A percentile compares a stretch with the other conserved stretches of the same genome.
Conservation (phyloP, 2,113 vertebrate genomes). For the Oenanthe melanoleuca region DNA sequence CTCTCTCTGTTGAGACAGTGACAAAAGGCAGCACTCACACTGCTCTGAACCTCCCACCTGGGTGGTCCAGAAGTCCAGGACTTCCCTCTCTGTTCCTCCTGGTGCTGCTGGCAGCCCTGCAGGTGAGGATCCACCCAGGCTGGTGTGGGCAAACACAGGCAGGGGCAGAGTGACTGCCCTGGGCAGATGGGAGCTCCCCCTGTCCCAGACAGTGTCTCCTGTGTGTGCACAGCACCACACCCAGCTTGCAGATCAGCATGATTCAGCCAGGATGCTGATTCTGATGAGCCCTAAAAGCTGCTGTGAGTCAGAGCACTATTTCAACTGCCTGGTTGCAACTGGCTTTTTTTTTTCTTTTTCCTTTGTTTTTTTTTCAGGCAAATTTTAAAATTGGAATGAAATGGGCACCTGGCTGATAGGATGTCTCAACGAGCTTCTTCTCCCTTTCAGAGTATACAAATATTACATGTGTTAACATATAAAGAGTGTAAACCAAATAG, state of each 20-base stretch:
- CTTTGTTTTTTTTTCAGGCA: too few species aligned
- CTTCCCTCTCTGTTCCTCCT: not conserved
- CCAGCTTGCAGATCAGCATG: not conserved
- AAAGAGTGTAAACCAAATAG: not conserved
- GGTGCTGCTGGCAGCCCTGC: too few species aligned
- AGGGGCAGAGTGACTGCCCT: rapidly evolving
- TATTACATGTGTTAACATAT: not conserved
- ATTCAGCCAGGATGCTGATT: not conserved
- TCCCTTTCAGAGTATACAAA: not conserved
- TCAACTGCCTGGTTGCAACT: not conserved
- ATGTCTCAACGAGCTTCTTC: not conserved
- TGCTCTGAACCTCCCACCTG: not conserved
- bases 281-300: not conserved
- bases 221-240: not conserved
- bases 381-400: not conserved
- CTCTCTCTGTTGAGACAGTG: not conserved
- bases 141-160: rapidly evolving
- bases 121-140: rapidly evolving
- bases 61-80: rapidly evolving
- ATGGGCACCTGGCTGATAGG: too few species aligned
- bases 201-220: not conserved
- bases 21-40: not conserved
- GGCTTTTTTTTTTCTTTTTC: not conserved
- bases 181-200: not conserved
- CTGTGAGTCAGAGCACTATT: not conserved